Percentiles rank a stretch among this genome's conserved stretches.
Evolutionary conservation across 2,113 vertebrate species (phyloP).

Genomic region (Sterrhoptilus dennistouni): DNA sequence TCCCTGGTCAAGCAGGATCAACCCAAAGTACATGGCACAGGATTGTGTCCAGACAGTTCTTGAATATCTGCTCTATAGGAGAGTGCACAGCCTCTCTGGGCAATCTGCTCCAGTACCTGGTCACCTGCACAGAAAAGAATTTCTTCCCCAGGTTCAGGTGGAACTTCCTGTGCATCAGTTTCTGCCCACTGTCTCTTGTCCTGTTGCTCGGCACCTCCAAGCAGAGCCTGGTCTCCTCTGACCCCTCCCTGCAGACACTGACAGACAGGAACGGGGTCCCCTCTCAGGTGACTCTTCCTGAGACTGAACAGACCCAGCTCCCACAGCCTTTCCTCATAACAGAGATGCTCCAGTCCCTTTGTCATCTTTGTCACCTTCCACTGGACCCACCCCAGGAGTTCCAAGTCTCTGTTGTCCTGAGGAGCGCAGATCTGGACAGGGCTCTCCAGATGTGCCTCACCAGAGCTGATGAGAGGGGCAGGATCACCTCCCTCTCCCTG

Average conservation of each 20-base stretch:
- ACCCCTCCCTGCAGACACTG: not conserved
- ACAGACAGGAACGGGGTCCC: not conserved
- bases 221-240: not conserved
- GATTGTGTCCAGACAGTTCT: not conserved
- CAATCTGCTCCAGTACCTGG: not conserved
- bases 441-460: not conserved
- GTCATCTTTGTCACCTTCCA: not conserved
- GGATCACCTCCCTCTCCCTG: not conserved
- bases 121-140: not conserved
- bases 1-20: not conserved
- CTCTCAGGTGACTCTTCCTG: fast-evolving
- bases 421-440: not conserved
- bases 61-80: not conserved
- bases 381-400: not conserved
- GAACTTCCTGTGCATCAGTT: not conserved
- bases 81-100: not conserved
- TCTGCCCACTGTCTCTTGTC: fast-evolving
- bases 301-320: not conserved
- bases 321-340: fast-evolving
- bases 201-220: fast-evolving
- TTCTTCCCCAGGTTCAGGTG: not conserved
- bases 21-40: not conserved
- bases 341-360: not conserved
- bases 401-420: too few species aligned
- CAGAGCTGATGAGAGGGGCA: not conserved